Evolutionary conservation across 2,113 vertebrate genomes (phyloP), one percentile per base, ranked within the genome.

Genomic region (Ramphastos sulfuratus): DNA sequence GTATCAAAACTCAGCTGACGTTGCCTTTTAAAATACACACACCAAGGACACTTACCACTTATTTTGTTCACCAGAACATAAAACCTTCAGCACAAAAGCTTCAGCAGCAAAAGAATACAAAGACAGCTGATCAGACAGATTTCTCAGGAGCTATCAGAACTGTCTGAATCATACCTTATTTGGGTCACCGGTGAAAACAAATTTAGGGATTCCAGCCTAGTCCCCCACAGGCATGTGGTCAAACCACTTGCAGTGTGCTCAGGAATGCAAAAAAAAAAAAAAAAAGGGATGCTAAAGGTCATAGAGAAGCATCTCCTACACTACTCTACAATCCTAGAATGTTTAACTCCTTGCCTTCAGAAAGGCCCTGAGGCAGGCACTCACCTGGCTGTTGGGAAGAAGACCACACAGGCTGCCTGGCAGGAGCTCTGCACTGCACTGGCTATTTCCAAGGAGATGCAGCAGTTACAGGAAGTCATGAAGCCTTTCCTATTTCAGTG

Each of bases 261-360:
- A 93, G 94, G 90, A 96, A 96, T 91, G 93, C 82, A 92, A 91
- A 94, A 89, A 93, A 74, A 91, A 0, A 39, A 39, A 39, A 39
- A 39, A 39, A 39, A 39, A 39, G 2, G 27, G 65, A 67, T 91
- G 91, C 69, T 93, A 94, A 92, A 95, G 94, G 89, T 96, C 93
- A 91, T 2, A 30, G 65, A 35, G 35, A 94, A 75, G 72, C 79
- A 87, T 91, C 80, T 88, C 76, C 92, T 82, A 46, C 59, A 80
- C 55, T 87, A 25, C 50, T 59, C 63, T 12, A 11, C 55, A 87
- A 28, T 58, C 58, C 61, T 9, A 12, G 23, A 42, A 72, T 46
- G 70, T 87, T 96, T 95, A 96, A 94, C 94, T 90, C 91, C 55
- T 93, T 88, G 56, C 66, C 59, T 92, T 89, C 84, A 90, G 59